phyloP scores from a whole-genome alignment of 2,797 vertebrate species.

The Lacerta agilis region DNA sequence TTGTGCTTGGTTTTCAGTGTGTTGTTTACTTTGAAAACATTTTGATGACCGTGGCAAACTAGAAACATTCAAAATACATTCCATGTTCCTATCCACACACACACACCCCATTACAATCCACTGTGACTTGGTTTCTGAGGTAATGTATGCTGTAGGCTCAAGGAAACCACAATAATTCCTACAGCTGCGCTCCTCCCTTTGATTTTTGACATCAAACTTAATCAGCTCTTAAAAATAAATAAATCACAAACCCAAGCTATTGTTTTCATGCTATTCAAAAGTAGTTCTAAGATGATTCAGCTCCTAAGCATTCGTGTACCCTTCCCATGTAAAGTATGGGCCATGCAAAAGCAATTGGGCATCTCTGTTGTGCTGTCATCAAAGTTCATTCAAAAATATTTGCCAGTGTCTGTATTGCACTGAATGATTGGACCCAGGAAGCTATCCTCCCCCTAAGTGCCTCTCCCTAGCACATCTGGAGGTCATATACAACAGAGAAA shows the following conservation, averaged over 20 bases:
- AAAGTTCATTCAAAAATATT: not conserved
- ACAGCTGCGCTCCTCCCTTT: not conserved
- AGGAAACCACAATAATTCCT: not conserved
- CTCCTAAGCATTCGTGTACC: not conserved
- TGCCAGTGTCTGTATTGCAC: not conserved
- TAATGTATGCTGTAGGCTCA: not conserved
- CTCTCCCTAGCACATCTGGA: not conserved
- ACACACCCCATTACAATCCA: not conserved
- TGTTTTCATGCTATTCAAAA: not conserved
- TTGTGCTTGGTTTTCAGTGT: not conserved
- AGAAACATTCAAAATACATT: not conserved
- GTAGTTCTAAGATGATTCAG: not conserved
- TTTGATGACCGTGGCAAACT: not conserved
- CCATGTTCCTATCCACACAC: not conserved
- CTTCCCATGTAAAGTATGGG: not conserved
- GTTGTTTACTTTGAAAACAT: slow-evolving; percentile 8
- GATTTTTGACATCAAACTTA: not conserved
- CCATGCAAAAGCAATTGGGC: not conserved
- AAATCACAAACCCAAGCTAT: not conserved
- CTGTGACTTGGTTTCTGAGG: not conserved
- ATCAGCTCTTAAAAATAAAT: not conserved
- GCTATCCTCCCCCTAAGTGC: not conserved
- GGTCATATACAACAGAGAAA: not conserved
- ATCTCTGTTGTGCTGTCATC: not conserved
- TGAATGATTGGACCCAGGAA: not conserved